phyloP scores from a whole-genome alignment of 1,140 invertebrate genomes.

The Lasioglossum baleicum region DNA sequence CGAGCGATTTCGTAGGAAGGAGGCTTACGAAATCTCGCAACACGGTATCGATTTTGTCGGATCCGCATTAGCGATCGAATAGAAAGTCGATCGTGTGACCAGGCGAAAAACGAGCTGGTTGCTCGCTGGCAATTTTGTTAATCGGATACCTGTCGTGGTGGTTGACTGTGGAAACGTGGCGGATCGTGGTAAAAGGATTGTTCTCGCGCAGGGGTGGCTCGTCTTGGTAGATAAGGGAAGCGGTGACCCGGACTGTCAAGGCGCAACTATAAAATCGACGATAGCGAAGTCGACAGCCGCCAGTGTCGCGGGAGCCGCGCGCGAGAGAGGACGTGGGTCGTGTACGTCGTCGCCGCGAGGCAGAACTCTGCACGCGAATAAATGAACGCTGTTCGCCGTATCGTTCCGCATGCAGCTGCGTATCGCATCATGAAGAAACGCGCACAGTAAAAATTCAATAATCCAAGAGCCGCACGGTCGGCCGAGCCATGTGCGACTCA shows the following conservation, averaged over 20 bases:
- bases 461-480: too few relatives aligned
- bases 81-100: background rate
- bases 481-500: background rate
- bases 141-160: background rate
- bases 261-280: conserved; percentile 62
- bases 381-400: background rate
- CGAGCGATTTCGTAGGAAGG: background rate
- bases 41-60: background rate
- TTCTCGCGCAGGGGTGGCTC: conserved; percentile 7
- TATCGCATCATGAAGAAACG: too few relatives aligned
- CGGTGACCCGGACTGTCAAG: conserved; percentile 52
- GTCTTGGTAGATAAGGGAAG: conserved; percentile 47
- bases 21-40: background rate
- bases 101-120: background rate
- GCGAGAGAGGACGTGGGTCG: conserved; percentile 60
- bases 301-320: conserved; percentile 63
- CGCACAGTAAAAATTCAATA: too few relatives aligned
- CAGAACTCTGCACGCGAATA: conserved; percentile 1
- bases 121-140: background rate
- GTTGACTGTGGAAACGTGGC: too few relatives aligned
- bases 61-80: background rate
- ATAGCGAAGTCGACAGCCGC: conserved; percentile 59
- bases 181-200: background rate
- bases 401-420: background rate
- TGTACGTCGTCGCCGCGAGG: conserved; percentile 48